phyloP scores from a whole-genome alignment of 2,113 vertebrate species.

The Fukomys damarensis region DNA sequence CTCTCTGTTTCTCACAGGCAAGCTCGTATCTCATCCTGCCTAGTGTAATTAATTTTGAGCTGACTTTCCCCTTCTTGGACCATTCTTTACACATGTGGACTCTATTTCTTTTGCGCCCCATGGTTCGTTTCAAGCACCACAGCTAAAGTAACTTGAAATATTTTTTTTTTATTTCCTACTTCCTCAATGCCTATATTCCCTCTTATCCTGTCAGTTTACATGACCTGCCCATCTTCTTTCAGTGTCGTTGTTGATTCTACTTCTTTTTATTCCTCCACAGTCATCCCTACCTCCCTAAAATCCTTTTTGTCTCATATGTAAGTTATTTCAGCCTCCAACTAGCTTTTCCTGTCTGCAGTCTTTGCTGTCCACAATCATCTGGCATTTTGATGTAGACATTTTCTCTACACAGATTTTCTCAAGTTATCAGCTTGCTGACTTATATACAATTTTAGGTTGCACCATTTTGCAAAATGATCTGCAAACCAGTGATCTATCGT shows the following conservation, averaged over 20 bases:
- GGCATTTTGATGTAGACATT: constrained; percentile 53
- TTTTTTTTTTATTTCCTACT: neutral
- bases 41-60: neutral
- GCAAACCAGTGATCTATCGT: neutral
- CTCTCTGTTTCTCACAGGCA: neutral
- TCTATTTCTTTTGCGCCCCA: neutral
- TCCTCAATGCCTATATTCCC: neutral
- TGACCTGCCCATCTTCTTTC: neutral
- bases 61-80: neutral
- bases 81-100: neutral
- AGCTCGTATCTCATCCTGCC: neutral
- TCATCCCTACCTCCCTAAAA: neutral
- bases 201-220: neutral
- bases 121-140: neutral
- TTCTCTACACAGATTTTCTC: constrained; percentile 60
- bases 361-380: constrained; percentile 22
- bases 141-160: neutral
- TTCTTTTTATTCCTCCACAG: neutral
- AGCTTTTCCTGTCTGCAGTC: constrained; percentile 32
- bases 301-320: neutral
- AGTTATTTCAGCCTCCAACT: neutral
- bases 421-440: constrained; percentile 55
- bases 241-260: neutral
- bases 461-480: constrained; percentile 35
- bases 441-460: constrained; percentile 12